Percentiles rank a stretch among this genome's conserved stretches.
Evolutionary conservation across 2,113 vertebrate genomes (phyloP).

Genomic region (Gambusia affinis): DNA sequence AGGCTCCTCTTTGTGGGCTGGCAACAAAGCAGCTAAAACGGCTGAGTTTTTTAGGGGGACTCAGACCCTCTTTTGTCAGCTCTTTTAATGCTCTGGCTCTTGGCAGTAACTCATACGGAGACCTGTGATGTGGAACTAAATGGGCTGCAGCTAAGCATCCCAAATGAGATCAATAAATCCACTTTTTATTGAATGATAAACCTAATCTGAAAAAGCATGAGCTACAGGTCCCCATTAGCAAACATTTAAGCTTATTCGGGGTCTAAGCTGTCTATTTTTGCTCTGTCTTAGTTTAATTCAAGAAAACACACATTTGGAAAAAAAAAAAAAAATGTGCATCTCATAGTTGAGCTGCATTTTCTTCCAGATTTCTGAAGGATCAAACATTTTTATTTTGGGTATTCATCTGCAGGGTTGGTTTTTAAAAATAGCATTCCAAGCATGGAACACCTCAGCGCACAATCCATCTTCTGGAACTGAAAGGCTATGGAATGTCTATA

Average conservation of each 20-base stretch:
- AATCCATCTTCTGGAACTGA: no score
- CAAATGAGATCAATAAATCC: conserved; percentile 9
- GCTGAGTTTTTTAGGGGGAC: not conserved
- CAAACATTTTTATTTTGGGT: conserved; percentile 2
- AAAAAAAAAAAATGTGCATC: conserved; percentile 3
- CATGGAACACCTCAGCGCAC: not conserved
- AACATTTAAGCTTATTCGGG: not conserved
- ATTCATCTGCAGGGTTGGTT: not conserved
- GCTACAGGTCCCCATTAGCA: not conserved
- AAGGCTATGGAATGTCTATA: no score
- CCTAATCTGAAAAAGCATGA: not conserved
- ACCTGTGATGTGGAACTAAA: conserved; percentile 1
- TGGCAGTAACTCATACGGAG: conserved; percentile 6
- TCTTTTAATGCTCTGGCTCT: conserved; percentile 15
- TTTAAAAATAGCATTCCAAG: not conserved
- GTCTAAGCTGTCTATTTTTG: not conserved
- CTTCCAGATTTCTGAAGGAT: not conserved
- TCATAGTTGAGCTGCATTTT: not conserved
- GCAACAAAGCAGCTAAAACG: conserved; percentile 12
- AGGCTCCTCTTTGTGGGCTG: conserved; percentile 7
- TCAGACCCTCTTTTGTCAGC: conserved; percentile 24
- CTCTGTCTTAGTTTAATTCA: not conserved
- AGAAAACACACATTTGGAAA: not conserved
- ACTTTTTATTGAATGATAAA: not conserved
- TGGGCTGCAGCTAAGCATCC: not conserved